Conservation (phyloP, 1,140 invertebrate genomes). For the Cryptotermes secundus region DNA sequence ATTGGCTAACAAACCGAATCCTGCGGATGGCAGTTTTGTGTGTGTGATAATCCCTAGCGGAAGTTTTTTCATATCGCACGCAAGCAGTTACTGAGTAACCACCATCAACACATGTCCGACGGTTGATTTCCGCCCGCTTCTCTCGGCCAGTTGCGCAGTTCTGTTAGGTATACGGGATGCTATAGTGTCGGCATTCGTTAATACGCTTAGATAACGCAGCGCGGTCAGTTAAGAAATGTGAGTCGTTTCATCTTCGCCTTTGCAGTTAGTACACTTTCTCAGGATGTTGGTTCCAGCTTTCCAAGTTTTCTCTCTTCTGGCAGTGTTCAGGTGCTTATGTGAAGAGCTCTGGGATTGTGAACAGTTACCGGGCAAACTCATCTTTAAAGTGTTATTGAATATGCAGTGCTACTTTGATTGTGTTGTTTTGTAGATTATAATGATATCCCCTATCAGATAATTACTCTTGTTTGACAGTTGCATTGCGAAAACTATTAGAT, state of each 20-base stretch:
- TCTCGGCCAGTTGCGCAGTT: not conserved
- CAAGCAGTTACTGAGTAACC: not conserved
- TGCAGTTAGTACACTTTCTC: not conserved
- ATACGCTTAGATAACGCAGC: not conserved
- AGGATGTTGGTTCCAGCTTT: not conserved
- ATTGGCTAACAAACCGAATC: not conserved
- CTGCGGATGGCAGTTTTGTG: not conserved
- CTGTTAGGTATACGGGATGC: not conserved
- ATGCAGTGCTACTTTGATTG: too few relatives aligned
- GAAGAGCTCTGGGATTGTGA: not conserved
- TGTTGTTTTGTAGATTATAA: too few relatives aligned
- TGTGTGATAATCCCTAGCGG: not conserved
- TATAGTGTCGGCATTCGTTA: not conserved
- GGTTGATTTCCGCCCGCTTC: slow-evolving; percentile 10
- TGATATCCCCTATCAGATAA: too few relatives aligned
- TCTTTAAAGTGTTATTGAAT: too few relatives aligned
- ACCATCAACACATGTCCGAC: not conserved
- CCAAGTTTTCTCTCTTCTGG: not conserved
- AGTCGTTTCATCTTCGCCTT: not conserved
- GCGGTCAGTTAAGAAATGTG: not conserved
- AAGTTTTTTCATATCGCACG: not conserved
- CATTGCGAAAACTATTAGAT: too few relatives aligned
- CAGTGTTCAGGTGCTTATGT: not conserved
- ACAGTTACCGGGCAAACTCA: too few relatives aligned
- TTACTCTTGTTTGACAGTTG: too few relatives aligned